phyloP scores from a whole-genome alignment of 2,797 vertebrate genomes.

The Rhabdophis nuchalis region DNA sequence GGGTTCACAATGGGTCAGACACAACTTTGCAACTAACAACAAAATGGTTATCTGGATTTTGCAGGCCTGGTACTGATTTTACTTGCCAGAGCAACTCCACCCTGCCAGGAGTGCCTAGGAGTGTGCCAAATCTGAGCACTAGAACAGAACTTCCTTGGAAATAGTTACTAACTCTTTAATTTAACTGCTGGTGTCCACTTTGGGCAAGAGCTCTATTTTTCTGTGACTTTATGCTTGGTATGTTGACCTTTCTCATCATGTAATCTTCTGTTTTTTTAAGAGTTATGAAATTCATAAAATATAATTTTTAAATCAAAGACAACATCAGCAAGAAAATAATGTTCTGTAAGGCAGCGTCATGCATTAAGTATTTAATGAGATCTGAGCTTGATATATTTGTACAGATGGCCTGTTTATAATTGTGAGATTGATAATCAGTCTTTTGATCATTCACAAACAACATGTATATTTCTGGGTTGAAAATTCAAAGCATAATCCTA shows the following conservation, averaged over 20 bases:
- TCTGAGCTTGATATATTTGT: not conserved
- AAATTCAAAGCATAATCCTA: not conserved
- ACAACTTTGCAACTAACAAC: no score
- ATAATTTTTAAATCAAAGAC: not conserved
- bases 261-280: constrained; percentile 1
- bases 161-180: not conserved
- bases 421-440: not conserved
- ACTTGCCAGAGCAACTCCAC: not conserved
- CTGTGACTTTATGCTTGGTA: not conserved
- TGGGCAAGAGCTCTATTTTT: not conserved
- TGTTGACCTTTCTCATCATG: not conserved
- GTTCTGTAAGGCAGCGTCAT: not conserved
- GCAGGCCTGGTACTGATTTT: not conserved
- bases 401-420: not conserved
- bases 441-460: not conserved
- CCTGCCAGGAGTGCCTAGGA: not conserved
- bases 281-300: not conserved
- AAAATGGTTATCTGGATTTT: not conserved
- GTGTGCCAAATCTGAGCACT: not conserved
- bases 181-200: not conserved
- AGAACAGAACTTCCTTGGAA: not conserved
- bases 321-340: not conserved
- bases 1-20: no score
- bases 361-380: not conserved
- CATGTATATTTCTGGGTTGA: not conserved